Evolutionary conservation across 2,888 invertebrate species (phyloP), one percentile per base, ranked within the genome.

Genomic region (Machimus atricapillus): DNA sequence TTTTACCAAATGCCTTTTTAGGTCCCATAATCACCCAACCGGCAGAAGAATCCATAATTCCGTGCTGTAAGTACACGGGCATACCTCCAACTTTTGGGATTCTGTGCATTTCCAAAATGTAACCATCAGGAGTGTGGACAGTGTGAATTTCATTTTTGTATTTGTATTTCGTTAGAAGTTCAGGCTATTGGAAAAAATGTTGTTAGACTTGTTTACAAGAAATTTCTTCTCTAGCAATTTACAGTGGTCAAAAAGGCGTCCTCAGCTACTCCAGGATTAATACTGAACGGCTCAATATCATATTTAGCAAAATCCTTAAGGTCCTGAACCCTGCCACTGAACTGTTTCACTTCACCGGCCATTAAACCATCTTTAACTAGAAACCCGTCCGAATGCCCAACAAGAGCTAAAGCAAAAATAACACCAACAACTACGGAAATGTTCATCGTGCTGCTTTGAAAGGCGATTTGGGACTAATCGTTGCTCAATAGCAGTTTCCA

Each of bases 1-100:
- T 37, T 19, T 91, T 89, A 92, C 92, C 92, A 87, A 92, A 90
- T 89, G 94, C 94, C 1, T 94, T 93, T 83, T 95, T 94, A 0
- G 95, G 95, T 0, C 96, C 95, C 92, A 96, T 95, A 76, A 96
- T 92, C 16, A 97, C 93, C 94, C 95, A 97, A 90, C 96, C 95
- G 23, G 95, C 94, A 0, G 97, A 96, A 43, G 95, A 95, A 81
- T 94, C 95, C 37, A 97, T 92, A 2, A 98, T 92, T 0, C 97
- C 96, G 89, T 96, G 96, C 93, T 95, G 94, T 77, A 96, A 88
- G 82, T 96, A 94, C 0, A 95, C 94, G 1, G 94, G 93, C 0
- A 94, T 94, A 87, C 93, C 94, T 16, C 92, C 93, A n/a, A 91
- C 89, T n/a, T 92, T 91, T 8, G 93, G 93, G 79, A 97, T 95